Base-by-base conservation (phyloP, 1,140 invertebrate genomes). In the Aphaenogaster ashmeadi region DNA sequence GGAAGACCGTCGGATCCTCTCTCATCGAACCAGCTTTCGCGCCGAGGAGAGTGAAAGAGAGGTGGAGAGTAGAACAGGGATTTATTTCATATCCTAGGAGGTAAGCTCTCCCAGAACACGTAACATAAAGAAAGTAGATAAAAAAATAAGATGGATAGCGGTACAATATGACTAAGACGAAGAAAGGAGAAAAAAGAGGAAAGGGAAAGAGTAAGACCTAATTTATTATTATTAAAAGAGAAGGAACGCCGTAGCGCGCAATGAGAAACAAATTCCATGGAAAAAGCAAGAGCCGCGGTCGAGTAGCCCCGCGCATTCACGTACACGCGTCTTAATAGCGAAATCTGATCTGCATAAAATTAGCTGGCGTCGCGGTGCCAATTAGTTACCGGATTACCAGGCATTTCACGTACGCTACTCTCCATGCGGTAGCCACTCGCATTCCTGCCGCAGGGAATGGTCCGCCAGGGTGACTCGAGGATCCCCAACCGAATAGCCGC, bases 311-410 rank as follows among this genome's bases (percentile, higher is more conserved):
- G 27, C 8, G 13, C 15, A 41, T 58, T 67, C 33, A 18, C 36
- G 9, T 52, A 74, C 56, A 38, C 52, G 47, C 44, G 13, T 60
- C 33, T 50, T 74, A 79, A 87, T 50, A 80, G 66, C 41, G 52
- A 52, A 84, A 91, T 88, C 62, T 86, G 75, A 90, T 91, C 79
- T 89, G 90, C 91, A 91, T 92, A 88, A 87, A 92, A 91, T 92
- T 93, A 90, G 21, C 5, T 72, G n/a, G 7, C 33, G 21, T 54
- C 33, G 64, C 44, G 33, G 47, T n/a, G 11, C 13, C 33, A 27
- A 44, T 21, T 52, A 62, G 79, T 88, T 86, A 87, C 83, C 77
- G 41, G 87, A 84, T 87, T 87, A 89, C 41, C 50, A 11, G 33
- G 8, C 58, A 83, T 75, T 91, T 91, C 83, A 66, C 58, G 66